Conservation (phyloP, 2,888 invertebrate species). For the Torymus texanus region DNA sequence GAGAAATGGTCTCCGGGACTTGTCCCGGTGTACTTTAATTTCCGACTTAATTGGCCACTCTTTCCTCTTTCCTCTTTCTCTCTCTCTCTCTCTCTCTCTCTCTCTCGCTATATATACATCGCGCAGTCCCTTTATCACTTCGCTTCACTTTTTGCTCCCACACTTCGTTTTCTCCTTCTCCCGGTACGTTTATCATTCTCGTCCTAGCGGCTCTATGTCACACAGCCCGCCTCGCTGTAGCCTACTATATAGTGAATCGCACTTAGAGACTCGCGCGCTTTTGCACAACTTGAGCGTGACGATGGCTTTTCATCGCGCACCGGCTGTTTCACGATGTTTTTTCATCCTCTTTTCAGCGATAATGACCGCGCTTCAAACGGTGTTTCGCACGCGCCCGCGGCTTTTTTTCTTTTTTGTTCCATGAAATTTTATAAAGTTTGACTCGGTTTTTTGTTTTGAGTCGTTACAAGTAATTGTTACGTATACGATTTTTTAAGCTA, state of each 20-base stretch:
- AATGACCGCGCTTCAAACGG: slow-evolving; percentile 12
- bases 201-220: background rate
- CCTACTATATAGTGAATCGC: background rate
- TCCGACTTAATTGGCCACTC: slow-evolving; percentile 25
- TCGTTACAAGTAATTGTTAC: too few species aligned
- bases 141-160: background rate
- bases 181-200: background rate
- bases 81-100: slow-evolving; percentile 3
- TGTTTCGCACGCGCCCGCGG: background rate
- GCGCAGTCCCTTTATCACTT: slow-evolving; percentile 10
- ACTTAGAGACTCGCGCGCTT: background rate
- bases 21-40: slow-evolving; percentile 30
- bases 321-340: slow-evolving; percentile 7
- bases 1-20: slow-evolving; percentile 20
- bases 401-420: background rate
- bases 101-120: background rate
- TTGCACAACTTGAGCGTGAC: slow-evolving; percentile 33
- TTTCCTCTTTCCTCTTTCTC: slow-evolving; percentile 11
- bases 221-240: background rate
- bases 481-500: too few species aligned
- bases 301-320: slow-evolving; percentile 24
- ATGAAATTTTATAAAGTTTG: too few species aligned
- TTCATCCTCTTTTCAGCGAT: background rate
- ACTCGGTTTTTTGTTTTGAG: too few species aligned
- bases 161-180: background rate